Percentiles rank a stretch among this genome's conserved stretches.
Evolutionary conservation across 2,113 vertebrate species (phyloP).

Genomic region (Nycticebus coucang): DNA sequence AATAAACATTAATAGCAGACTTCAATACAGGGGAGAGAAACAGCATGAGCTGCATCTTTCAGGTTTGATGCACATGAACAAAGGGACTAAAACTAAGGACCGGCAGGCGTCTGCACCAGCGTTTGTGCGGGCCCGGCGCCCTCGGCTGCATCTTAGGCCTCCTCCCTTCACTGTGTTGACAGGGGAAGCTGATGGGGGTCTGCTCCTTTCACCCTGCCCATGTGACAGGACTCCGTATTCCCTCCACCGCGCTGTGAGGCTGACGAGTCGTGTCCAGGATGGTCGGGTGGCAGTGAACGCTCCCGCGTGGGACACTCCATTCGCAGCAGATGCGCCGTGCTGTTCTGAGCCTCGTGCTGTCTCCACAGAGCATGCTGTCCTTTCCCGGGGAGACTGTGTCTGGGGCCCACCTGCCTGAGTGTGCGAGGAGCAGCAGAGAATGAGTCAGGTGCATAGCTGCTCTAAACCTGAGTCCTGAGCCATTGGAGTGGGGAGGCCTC

Average conservation of each 20-base stretch:
- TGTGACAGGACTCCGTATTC: fast-evolving
- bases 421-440: not conserved
- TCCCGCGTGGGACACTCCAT: fast-evolving
- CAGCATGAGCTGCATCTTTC: not conserved
- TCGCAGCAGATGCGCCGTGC: not conserved
- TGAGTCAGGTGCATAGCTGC: fast-evolving
- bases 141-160: too few species aligned
- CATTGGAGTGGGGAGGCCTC: not conserved
- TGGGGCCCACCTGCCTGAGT: not conserved
- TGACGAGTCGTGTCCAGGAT: fast-evolving
- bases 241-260: not conserved
- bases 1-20: not conserved
- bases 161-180: not conserved
- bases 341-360: fast-evolving
- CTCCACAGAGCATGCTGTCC: fast-evolving
- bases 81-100: not conserved
- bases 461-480: not conserved
- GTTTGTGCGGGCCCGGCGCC: fast-evolving
- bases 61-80: too few species aligned
- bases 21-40: not conserved
- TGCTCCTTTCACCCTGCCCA: fast-evolving
- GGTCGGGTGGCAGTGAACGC: fast-evolving
- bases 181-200: fast-evolving
- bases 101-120: fast-evolving
- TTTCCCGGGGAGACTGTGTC: fast-evolving